These are phyloP conservation scores for Neosalanx taihuensis DNA, from an alignment of 2,797 vertebrate genomes.

Conservation along the genomic window DNA sequence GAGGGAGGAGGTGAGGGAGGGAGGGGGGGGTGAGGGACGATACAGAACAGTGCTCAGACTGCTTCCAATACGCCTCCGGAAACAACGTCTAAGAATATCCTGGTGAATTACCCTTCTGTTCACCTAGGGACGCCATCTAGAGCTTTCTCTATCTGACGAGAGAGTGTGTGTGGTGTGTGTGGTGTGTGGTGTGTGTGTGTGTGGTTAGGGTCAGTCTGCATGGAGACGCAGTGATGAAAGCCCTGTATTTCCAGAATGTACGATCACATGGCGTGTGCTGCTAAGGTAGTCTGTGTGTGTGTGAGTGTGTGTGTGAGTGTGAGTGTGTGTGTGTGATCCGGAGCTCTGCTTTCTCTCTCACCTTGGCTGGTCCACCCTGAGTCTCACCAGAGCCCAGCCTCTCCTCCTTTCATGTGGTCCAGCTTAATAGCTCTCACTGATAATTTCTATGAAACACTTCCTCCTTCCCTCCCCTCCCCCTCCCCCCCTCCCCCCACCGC, in stretches of 20 bases:
- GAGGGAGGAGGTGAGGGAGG: constrained; percentile 3
- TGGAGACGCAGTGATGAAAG: constrained; percentile 49
- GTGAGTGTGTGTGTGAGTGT: neutral
- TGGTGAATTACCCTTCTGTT: constrained; percentile 38
- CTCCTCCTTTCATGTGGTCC: constrained; percentile 83
- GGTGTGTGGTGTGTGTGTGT: constrained; percentile 27
- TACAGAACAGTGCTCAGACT: constrained; percentile 17
- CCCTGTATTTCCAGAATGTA: constrained; percentile 25
- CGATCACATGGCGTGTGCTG: constrained; percentile 36
- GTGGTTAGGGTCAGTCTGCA: constrained; percentile 3
- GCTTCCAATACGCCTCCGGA: constrained; percentile 12
- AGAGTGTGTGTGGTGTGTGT: constrained; percentile 19
- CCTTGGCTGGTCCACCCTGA: constrained; percentile 64
- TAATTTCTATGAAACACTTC: constrained; percentile 84
- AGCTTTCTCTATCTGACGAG: constrained; percentile 22
- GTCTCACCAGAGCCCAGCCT: constrained; percentile 77
- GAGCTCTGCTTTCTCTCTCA: constrained; percentile 76
- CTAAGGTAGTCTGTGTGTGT: constrained; percentile 20
- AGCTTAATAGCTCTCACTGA: constrained; percentile 79
- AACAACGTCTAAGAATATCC: constrained; percentile 8
- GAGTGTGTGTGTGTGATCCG: constrained; percentile 8
- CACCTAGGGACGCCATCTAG: constrained; percentile 36
- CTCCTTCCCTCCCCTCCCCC: constrained; percentile 39
- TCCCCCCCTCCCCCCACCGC: constrained; percentile 19
- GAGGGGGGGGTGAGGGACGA: constrained; percentile 2